These are phyloP conservation scores for Cebidichthys violaceus DNA, from an alignment of 2,113 vertebrate genomes.

Conservation along the genomic window DNA sequence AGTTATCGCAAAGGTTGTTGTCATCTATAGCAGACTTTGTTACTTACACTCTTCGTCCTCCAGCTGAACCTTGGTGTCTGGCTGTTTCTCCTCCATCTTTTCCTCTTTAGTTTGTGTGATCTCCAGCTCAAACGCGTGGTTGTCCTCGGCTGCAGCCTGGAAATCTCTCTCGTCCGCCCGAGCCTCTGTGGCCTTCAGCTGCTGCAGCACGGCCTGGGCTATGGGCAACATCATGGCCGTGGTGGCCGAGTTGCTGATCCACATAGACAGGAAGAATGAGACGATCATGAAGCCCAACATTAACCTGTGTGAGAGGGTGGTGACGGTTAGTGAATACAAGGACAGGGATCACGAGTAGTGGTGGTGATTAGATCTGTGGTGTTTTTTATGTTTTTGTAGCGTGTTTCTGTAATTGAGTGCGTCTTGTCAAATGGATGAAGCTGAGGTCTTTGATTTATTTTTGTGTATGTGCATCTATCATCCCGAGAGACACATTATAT, in stretches of 20 bases:
- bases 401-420: not conserved
- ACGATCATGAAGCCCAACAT: slow-evolving; percentile 94
- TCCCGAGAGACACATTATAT: not conserved
- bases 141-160: slow-evolving; percentile 52
- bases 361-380: not conserved
- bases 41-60: slow-evolving; percentile 40
- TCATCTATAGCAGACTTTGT: not conserved
- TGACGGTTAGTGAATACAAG: not conserved
- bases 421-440: not conserved
- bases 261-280: slow-evolving; percentile 96
- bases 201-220: slow-evolving; percentile 87
- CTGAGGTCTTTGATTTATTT: not conserved
- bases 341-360: too few species aligned
- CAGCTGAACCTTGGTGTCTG: slow-evolving; percentile 1
- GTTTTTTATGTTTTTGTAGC: not conserved
- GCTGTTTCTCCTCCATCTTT: not conserved
- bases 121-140: slow-evolving; percentile 73
- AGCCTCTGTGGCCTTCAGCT: slow-evolving; percentile 84
- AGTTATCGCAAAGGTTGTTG: not conserved
- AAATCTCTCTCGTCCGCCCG: slow-evolving; percentile 59
- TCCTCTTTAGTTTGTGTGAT: slow-evolving; percentile 5
- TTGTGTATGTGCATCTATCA: not conserved
- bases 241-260: slow-evolving; percentile 97
- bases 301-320: slow-evolving; percentile 80
- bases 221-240: slow-evolving; percentile 98